Base-by-base conservation (phyloP, 2,888 invertebrate genomes). In the Drosophila sordidapex region DNA sequence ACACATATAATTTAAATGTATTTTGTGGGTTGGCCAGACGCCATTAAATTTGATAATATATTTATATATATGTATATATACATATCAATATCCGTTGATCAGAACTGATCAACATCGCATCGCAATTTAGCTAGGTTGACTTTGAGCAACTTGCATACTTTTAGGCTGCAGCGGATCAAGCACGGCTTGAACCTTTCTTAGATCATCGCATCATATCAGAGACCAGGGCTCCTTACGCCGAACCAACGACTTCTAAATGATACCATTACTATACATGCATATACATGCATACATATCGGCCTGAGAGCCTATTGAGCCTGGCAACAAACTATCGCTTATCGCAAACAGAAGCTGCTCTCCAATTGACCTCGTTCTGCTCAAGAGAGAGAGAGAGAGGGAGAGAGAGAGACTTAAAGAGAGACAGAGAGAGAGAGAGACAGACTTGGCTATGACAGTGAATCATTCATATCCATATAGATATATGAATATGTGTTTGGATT, bases 71-170 rank as follows among this genome's bases (percentile, higher is more conserved):
- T 21, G 10, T 2, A 43, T n/a, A 46, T 46, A 4, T 46, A 7
- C 6, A 46, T 7, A 2, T 46, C 21, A 5, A 21, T 15, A 25
- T 25, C 13, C 4, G 43, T 21, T 21, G 43, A 21, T 6, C 8
- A 1, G n/a, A 18, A 36, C 2, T 18, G 38, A 1, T 38, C n/a
- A 46, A 46, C 21, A 21, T 13, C 7, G 7, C 46, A 15, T 15
- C 15, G 15, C 15, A 25, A 7, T 46, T 25, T 25, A 15, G 46
- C 8, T 25, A 15, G 25, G 46, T 46, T 46, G 15, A 15, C 21
- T 25, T 25, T 7, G 25, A 4, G 25, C 46, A 15, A 4, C 46
- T 68, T 69, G 82, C 82, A 83, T 82, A 87, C 82, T 82, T 82
- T 82, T 67, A 84, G 82, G 82, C 84, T 21, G 77, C 67, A 7